phyloP scores from a whole-genome alignment of 2,888 invertebrate genomes.

The Dryomyza anilis region DNA sequence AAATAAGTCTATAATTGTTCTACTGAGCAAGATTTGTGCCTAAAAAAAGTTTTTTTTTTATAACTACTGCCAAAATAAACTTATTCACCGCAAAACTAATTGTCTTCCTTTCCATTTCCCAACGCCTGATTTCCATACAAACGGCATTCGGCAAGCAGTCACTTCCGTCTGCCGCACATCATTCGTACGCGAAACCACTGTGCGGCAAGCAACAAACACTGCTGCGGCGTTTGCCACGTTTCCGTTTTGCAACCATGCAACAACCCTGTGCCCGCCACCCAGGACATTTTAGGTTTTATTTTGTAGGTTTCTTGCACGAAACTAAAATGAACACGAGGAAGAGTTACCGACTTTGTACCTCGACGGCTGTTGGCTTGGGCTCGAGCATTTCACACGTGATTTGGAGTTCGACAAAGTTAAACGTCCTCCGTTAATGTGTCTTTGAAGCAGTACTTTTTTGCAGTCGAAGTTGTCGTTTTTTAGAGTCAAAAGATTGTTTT shows the following conservation, averaged over 20 bases:
- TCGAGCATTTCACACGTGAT: constrained; percentile 39
- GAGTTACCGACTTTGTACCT: constrained; percentile 28
- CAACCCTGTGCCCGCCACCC: background rate
- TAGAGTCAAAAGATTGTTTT: too few species aligned
- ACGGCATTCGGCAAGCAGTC: background rate
- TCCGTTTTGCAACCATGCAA: background rate
- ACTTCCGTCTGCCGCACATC: background rate
- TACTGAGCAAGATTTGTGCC: too few species aligned
- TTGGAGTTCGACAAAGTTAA: constrained; percentile 34
- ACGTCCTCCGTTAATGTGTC: constrained; percentile 24
- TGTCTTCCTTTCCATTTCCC: background rate
- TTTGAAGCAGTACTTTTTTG: too few species aligned
- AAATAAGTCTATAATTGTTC: too few species aligned
- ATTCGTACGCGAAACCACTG: constrained; percentile 5
- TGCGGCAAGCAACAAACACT: background rate
- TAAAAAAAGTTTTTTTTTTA: too few species aligned
- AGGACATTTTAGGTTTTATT: background rate
- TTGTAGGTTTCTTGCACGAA: constrained; percentile 11
- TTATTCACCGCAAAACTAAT: background rate
- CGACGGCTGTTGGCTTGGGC: constrained; percentile 22
- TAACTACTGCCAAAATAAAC: too few species aligned
- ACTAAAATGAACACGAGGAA: background rate
- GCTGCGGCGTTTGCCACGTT: background rate
- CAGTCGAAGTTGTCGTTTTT: too few species aligned
- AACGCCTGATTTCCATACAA: too few species aligned